These are phyloP conservation scores for Malachius bipustulatus DNA, from an alignment of 2,888 invertebrate species.

Conservation along the genomic window DNA sequence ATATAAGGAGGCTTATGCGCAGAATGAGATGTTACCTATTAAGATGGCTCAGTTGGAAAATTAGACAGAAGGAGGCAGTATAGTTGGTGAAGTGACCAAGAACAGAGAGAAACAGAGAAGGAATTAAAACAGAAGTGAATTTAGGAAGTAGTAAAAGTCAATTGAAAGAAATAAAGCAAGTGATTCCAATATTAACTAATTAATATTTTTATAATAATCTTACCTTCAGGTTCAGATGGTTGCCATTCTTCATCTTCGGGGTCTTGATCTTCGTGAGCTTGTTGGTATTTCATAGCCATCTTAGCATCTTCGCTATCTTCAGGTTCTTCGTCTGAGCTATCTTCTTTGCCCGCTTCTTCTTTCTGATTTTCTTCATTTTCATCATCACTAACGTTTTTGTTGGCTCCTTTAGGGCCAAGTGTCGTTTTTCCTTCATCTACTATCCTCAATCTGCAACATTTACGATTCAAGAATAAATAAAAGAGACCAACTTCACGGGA, in stretches of 20 bases:
- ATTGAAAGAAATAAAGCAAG: no score
- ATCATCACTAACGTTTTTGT: constrained; percentile 22
- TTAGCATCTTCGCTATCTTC: constrained; percentile 44
- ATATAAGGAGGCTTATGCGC: no score
- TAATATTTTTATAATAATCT: constrained; percentile 15
- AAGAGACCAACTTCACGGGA: no score
- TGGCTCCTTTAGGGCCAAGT: constrained; percentile 5
- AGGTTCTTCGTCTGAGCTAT: constrained; percentile 57
- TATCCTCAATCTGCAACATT: no score
- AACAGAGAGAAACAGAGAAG: no score
- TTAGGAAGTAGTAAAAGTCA: no score
- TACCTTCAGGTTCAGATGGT: constrained; percentile 32
- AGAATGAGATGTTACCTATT: no score
- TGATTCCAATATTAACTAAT: constrained; percentile 6
- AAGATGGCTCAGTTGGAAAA: no score
- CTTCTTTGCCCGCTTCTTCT: constrained; percentile 21
- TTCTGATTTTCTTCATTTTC: constrained; percentile 31
- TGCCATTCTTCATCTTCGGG: constrained; percentile 38
- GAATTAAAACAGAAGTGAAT: no score
- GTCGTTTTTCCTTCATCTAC: constrained; percentile 27
- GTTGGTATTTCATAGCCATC: constrained; percentile 31
- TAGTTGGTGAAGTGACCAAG: no score
- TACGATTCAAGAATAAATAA: no score
- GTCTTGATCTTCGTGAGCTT: constrained; percentile 40
- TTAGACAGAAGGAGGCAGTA: no score